A percentile compares a stretch with the other conserved stretches of the same genome.
phyloP scores from a whole-genome alignment of 1,140 invertebrate species.

The Planococcus citri region DNA sequence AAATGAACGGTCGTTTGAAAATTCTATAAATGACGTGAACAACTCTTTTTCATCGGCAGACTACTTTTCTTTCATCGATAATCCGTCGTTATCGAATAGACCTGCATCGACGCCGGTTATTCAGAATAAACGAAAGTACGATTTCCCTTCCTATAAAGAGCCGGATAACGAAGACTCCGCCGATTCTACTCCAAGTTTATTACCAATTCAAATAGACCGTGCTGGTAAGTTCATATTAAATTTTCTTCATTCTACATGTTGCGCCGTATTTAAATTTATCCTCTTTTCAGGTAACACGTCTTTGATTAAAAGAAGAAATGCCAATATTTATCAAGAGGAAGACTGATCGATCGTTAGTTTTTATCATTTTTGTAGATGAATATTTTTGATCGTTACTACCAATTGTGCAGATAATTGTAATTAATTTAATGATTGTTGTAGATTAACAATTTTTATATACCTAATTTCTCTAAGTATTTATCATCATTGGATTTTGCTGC shows the following conservation, averaged over 20 bases:
- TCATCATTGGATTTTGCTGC: no score
- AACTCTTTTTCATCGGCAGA: not conserved
- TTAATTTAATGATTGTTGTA: no score
- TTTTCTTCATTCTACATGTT: not conserved
- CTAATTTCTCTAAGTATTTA: no score
- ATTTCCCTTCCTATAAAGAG: slow-evolving; percentile 7
- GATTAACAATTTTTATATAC: no score
- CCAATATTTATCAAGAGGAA: not conserved
- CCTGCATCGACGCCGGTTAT: not conserved
- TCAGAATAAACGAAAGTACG: not conserved
- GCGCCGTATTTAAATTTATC: not conserved
- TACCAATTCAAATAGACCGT: not conserved
- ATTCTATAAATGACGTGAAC: not conserved
- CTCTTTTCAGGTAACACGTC: not conserved
- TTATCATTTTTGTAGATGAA: not conserved
- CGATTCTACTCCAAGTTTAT: not conserved
- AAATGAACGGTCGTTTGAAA: no score
- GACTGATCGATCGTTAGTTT: not conserved
- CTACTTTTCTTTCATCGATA: not conserved
- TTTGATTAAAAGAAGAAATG: not conserved
- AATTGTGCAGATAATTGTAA: no score
- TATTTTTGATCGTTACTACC: no score
- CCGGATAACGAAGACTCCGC: not conserved
- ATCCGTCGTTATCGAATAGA: not conserved
- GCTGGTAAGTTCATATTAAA: not conserved